Evolutionary conservation across 2,888 invertebrate species (phyloP), one percentile per base, ranked within the genome.

Genomic region (Lissocephala sabroskyi): DNA sequence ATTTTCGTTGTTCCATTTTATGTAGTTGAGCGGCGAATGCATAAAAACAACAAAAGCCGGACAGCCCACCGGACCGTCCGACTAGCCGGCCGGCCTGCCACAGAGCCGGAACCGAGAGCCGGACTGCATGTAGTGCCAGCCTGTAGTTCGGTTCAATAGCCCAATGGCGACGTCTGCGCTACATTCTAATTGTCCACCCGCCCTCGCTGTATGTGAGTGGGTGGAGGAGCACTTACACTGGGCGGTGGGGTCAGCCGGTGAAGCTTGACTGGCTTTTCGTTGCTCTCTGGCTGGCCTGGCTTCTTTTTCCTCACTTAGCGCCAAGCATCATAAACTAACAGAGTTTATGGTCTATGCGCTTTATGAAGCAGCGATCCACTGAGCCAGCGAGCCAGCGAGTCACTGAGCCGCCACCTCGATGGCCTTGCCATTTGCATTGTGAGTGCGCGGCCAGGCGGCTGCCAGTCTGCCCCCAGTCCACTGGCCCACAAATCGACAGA

Each of bases 1-100:
- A 81, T 82, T 82, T 82, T 79, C 81, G 82, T 81, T 81, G 78
- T 80, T 65, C 74, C 80, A 77, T 79, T 80, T 81, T 79, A 75
- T 79, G 67, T 66, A 79, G 81, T 80, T 79, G 70, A 78, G 76
- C 30, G 47, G 56, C 49, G 57, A 75, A 77, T 79, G 77, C 71
- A 71, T 73, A 67, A 71, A 71, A 75, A 64, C 73, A 73, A 75
- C 73, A 78, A 76, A 56, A 56, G 51, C 49, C 49, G 50, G 50
- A 52, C 40, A 17, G 28, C 16, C 28, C 28, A 14, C 26, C 13
- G 28, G 28, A 19, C n/a, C 16, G 9, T n/a, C 47, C 45, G 47
- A 42, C 45, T 41, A 52, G 29, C 30, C n/a, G 35, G 43, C 18
- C 26, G 41, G 17, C 17, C n/a, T 14, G 33, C 16, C 14, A 29